Conservation (phyloP, 2,797 vertebrate genomes). For the Cetoscarus ocellatus region DNA sequence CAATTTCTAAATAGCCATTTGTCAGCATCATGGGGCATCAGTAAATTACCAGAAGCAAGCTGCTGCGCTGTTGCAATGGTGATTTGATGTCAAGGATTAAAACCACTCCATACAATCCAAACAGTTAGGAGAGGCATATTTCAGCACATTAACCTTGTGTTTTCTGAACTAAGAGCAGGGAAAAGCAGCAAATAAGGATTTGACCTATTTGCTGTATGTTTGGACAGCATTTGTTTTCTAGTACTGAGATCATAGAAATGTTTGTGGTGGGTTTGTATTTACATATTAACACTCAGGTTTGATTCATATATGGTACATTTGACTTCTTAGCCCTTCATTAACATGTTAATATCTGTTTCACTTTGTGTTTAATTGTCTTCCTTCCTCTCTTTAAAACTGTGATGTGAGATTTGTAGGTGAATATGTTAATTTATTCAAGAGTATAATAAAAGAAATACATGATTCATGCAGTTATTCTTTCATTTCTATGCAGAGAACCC, state of each 20-base stretch:
- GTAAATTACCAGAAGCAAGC: constrained; percentile 3
- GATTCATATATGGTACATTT: background rate
- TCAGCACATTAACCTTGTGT: background rate
- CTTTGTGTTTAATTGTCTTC: background rate
- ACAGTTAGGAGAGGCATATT: background rate
- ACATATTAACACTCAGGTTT: background rate
- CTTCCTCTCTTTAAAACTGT: constrained; percentile 8
- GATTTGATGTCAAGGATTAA: constrained; percentile 14
- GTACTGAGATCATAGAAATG: no score
- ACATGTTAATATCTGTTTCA: background rate
- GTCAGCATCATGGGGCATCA: constrained; percentile 7
- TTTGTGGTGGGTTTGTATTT: no score
- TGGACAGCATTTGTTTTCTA: background rate
- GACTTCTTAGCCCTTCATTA: background rate
- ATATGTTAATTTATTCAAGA: constrained; percentile 50
- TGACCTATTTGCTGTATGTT: background rate
- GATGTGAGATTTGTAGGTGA: constrained; percentile 49
- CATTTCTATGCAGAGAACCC: constrained; percentile 4
- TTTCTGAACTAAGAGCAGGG: background rate
- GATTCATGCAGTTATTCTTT: constrained; percentile 21
- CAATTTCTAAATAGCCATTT: background rate
- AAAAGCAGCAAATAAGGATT: background rate
- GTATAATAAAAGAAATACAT: constrained; percentile 42
- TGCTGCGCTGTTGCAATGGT: constrained; percentile 33
- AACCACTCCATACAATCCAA: background rate